Evolutionary conservation across 2,888 invertebrate species (phyloP).

Genomic region (Macaria notata): DNA sequence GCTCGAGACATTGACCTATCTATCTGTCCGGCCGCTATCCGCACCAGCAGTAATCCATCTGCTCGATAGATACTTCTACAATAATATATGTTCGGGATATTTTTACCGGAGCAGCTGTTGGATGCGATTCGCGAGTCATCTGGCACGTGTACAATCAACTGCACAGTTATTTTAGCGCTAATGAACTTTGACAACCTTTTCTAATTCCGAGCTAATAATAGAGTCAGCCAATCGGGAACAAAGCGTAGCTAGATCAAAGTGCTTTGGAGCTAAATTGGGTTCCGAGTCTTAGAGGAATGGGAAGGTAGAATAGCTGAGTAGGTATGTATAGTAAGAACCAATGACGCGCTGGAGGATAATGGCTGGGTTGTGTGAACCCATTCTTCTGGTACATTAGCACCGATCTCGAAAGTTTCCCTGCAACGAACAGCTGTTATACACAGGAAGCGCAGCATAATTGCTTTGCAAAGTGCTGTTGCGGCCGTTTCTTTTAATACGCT

Average conservation of each 20-base stretch:
- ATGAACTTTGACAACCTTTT: constrained; percentile 13
- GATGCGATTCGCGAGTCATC: constrained; percentile 57
- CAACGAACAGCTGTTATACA: constrained; percentile 30
- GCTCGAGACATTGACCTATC: constrained; percentile 77
- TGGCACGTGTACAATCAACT: constrained; percentile 41
- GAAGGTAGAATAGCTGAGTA: no score
- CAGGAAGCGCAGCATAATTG: constrained; percentile 18
- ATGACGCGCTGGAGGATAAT: no score
- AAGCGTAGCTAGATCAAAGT: no score
- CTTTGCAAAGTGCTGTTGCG: constrained; percentile 14
- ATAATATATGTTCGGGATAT: constrained; percentile 58
- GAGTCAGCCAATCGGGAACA: background rate
- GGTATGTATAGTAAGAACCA: no score
- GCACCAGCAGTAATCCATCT: constrained; percentile 42
- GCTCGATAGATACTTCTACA: constrained; percentile 38
- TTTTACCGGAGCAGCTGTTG: constrained; percentile 68
- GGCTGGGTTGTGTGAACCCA: constrained; percentile 10
- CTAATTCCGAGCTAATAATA: background rate
- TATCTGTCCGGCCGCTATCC: constrained; percentile 53
- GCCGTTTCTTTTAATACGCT: constrained; percentile 10
- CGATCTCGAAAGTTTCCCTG: constrained; percentile 35
- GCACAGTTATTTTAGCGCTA: constrained; percentile 13
- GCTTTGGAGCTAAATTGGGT: no score
- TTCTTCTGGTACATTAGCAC: constrained; percentile 30
- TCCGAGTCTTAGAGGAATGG: no score